Percentiles rank a stretch among this genome's conserved stretches.
These are phyloP conservation scores for Halcyon leucocephala DNA, from an alignment of 2,797 vertebrate genomes.

Conservation along the genomic window DNA sequence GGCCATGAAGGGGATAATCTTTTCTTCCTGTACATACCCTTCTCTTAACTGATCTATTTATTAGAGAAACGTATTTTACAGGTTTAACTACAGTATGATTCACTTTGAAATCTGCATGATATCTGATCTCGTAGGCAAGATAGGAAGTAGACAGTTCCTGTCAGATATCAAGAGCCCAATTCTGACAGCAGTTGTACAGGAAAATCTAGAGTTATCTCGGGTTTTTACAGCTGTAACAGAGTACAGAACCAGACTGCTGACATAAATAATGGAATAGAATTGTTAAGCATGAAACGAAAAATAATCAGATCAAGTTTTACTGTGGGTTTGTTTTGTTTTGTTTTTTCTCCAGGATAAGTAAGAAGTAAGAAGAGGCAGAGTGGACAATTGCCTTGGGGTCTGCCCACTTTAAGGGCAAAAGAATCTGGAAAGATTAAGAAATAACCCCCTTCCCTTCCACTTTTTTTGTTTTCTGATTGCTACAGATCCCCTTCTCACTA, in stretches of 20 bases:
- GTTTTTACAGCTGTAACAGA: background rate
- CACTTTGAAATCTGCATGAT: background rate
- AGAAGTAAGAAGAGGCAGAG: background rate
- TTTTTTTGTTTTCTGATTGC: background rate
- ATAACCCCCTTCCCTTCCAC: background rate
- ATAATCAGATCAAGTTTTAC: background rate
- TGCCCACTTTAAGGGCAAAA: background rate
- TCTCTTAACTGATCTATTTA: background rate
- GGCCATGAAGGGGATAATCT: background rate
- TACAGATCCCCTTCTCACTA: background rate
- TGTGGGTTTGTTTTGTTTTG: background rate
- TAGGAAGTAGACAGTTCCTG: background rate
- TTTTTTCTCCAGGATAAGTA: background rate
- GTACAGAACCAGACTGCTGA: background rate
- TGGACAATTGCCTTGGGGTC: background rate
- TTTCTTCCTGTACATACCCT: background rate
- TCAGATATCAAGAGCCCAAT: background rate
- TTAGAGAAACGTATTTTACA: background rate
- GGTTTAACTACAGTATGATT: background rate
- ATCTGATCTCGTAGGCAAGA: background rate
- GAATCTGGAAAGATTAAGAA: background rate
- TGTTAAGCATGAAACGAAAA: background rate
- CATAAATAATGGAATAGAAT: background rate
- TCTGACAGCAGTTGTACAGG: background rate
- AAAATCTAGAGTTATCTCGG: background rate